Conservation (phyloP, 2,797 vertebrate genomes). For the Alfaro cultratus region DNA sequence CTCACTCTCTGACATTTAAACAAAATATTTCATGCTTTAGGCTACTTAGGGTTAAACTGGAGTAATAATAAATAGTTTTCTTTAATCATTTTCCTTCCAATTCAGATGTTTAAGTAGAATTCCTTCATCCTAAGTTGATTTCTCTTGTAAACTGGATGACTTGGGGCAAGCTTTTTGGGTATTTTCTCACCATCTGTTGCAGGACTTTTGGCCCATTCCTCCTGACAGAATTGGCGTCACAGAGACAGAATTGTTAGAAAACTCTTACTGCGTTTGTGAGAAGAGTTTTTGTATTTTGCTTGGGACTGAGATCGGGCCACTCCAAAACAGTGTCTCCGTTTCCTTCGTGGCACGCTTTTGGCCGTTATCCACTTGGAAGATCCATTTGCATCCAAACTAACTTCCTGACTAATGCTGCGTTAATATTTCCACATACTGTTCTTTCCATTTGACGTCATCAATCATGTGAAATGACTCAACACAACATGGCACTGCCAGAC, state of each 20-base stretch:
- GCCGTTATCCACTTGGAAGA: not conserved
- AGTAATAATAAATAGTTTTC: not conserved
- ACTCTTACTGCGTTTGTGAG: too few relatives aligned
- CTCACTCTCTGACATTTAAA: not conserved
- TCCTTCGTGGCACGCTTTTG: not conserved
- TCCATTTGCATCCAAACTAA: not conserved
- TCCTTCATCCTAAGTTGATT: not conserved
- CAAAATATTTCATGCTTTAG: not conserved
- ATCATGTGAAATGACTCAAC: not conserved
- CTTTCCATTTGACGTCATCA: not conserved
- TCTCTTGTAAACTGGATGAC: not conserved
- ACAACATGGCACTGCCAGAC: not conserved
- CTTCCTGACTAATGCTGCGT: not conserved
- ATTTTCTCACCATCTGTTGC: not conserved
- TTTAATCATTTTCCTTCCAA: not conserved
- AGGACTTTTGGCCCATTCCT: not conserved
- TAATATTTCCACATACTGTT: not conserved
- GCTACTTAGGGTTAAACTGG: not conserved
- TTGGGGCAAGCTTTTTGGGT: not conserved
- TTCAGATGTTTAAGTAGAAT: not conserved
- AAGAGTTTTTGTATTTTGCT: not conserved
- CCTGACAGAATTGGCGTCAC: not conserved
- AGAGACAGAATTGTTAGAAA: not conserved
- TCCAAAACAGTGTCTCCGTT: not conserved
- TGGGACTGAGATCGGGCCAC: not conserved